A percentile compares a stretch with the other conserved stretches of the same genome.
Evolutionary conservation across 2,113 vertebrate species (phyloP).

Genomic region (Castor canadensis): DNA sequence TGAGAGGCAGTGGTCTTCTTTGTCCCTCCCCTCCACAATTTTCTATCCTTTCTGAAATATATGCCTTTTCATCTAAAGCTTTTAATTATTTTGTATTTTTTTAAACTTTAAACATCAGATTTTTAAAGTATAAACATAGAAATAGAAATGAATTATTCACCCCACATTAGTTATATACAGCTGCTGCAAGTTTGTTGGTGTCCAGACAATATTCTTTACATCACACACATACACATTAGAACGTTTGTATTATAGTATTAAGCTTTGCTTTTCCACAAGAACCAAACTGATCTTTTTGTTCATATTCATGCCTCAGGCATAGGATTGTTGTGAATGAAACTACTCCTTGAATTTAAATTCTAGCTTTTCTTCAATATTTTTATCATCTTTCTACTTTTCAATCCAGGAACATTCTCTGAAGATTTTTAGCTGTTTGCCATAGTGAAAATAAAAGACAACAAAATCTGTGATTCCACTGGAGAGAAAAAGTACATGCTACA

Average conservation of each 20-base stretch:
- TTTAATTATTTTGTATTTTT: neutral
- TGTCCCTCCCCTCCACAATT: neutral
- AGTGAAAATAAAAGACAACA: constrained; percentile 37
- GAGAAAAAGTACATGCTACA: neutral
- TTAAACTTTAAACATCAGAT: neutral
- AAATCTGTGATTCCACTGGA: neutral
- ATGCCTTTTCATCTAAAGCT: neutral
- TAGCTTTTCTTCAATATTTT: constrained; percentile 45
- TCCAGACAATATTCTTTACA: neutral
- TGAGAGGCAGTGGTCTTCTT: neutral
- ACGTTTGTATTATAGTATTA: neutral
- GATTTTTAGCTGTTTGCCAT: constrained; percentile 24
- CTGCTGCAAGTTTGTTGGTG: neutral
- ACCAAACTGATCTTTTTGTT: constrained; percentile 20
- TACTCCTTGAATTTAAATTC: constrained; percentile 50
- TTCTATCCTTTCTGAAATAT: constrained; percentile 7
- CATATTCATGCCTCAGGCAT: neutral
- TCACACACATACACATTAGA: neutral
- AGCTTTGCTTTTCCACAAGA: neutral
- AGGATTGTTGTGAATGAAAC: constrained; percentile 45
- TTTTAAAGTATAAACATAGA: neutral
- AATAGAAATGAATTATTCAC: neutral
- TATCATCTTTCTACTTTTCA: constrained; percentile 46
- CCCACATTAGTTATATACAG: neutral
- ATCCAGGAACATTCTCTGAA: neutral